phyloP scores from a whole-genome alignment of 1,140 invertebrate genomes.

The Sitophilus oryzae region DNA sequence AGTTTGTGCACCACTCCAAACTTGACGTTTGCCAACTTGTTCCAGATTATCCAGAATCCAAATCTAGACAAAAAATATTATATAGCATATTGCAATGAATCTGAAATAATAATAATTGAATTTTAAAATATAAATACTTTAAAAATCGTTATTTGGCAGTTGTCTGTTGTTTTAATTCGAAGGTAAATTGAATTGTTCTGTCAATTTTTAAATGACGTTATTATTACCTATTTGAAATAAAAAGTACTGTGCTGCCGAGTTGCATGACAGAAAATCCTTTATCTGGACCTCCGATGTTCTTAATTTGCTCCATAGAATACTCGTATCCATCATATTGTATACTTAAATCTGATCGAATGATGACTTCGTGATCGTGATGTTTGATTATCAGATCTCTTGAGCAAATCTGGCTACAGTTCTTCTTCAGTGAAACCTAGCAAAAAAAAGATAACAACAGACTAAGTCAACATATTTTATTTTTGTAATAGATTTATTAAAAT shows the following conservation, averaged over 20 bases:
- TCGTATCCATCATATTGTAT: conserved; percentile 59
- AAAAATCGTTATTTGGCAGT: too few relatives aligned
- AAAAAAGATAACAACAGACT: conserved; percentile 3
- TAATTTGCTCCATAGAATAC: conserved; percentile 62
- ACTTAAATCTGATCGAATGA: conserved; percentile 58
- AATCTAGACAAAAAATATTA: too few relatives aligned
- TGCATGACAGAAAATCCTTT: conserved; percentile 60
- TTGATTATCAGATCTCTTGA: conserved; percentile 54
- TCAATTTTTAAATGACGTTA: not conserved
- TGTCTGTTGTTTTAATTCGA: too few relatives aligned
- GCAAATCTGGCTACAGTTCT: conserved; percentile 52
- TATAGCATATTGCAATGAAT: too few relatives aligned
- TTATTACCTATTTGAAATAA: conserved; percentile 51
- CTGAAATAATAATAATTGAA: too few relatives aligned
- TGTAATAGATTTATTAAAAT: too few relatives aligned
- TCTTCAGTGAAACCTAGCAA: conserved; percentile 51
- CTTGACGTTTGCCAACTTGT: conserved; percentile 61
- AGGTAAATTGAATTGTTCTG: not conserved
- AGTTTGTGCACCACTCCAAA: conserved; percentile 62
- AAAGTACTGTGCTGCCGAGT: conserved; percentile 60
- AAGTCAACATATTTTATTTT: not conserved
- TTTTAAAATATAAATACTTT: too few relatives aligned
- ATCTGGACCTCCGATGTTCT: conserved; percentile 57
- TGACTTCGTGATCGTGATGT: conserved; percentile 52
- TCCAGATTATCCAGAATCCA: conserved; percentile 67